A percentile compares a stretch with the other conserved stretches of the same genome.
Evolutionary conservation across 2,888 invertebrate genomes (phyloP).

Genomic region (Synergus umbraculus): DNA sequence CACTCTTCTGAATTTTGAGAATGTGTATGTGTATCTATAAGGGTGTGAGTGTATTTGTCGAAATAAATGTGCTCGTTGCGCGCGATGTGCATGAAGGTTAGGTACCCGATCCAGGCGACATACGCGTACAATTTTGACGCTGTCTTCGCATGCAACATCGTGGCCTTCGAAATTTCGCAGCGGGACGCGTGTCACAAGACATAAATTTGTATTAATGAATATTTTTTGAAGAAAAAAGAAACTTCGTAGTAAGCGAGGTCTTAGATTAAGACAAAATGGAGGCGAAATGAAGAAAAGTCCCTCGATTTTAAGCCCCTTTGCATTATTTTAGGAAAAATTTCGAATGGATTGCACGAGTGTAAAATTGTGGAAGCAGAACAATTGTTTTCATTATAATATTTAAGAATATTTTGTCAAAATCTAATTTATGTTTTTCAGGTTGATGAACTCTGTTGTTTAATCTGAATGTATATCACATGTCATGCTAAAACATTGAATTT

Average conservation of each 20-base stretch:
- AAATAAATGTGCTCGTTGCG: background rate
- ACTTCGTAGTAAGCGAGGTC: background rate
- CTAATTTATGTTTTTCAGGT: background rate
- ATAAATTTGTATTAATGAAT: conserved; percentile 3
- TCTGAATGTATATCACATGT: too few relatives aligned
- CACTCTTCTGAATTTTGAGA: conserved; percentile 5
- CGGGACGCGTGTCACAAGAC: conserved; percentile 2
- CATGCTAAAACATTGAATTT: too few relatives aligned
- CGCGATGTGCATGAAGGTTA: conserved; percentile 18
- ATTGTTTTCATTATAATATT: too few relatives aligned
- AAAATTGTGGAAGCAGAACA: background rate
- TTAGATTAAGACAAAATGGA: background rate
- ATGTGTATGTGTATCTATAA: background rate
- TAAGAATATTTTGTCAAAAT: background rate
- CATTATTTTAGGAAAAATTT: background rate
- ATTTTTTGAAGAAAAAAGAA: background rate
- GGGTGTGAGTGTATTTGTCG: background rate
- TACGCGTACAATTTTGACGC: conserved; percentile 7
- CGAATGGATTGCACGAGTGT: background rate
- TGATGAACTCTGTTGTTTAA: background rate
- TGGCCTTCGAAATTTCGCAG: conserved; percentile 20
- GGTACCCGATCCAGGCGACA: background rate
- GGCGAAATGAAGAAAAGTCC: background rate
- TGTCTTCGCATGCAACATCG: conserved; percentile 6
- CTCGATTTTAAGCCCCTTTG: background rate